Conservation (phyloP, 2,888 invertebrate genomes). For the Epinotia demarniana region DNA sequence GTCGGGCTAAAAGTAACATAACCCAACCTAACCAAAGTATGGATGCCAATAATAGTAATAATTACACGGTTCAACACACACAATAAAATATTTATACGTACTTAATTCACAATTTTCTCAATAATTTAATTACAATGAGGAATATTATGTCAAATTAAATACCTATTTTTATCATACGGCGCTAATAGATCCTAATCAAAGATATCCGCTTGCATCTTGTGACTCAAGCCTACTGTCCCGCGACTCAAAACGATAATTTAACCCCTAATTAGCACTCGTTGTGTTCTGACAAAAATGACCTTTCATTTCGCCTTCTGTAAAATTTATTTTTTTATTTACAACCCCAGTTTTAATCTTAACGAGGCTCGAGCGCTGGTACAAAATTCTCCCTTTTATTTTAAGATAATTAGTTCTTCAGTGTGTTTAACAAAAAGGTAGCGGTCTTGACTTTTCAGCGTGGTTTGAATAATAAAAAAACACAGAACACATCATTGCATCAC, state of each 20-base stretch:
- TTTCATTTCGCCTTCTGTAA: constrained; percentile 64
- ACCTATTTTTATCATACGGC: too few species aligned
- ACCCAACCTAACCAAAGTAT: too few species aligned
- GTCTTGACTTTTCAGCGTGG: too few species aligned
- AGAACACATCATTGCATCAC: too few species aligned
- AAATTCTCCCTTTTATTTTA: constrained; percentile 15
- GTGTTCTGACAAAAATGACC: constrained; percentile 77
- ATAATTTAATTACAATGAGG: too few species aligned
- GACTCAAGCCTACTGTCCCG: constrained; percentile 50
- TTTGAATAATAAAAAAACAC: too few species aligned
- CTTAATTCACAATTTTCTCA: too few species aligned
- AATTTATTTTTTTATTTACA: constrained; percentile 75
- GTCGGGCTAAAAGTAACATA: too few species aligned
- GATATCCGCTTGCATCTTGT: constrained; percentile 46
- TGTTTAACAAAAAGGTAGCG: not conserved
- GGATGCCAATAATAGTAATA: too few species aligned
- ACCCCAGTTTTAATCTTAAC: constrained; percentile 64
- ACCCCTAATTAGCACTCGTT: constrained; percentile 79
- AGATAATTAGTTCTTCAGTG: constrained; percentile 18
- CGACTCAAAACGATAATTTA: constrained; percentile 74
- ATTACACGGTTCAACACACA: too few species aligned
- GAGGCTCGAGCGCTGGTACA: constrained; percentile 45
- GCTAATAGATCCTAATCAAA: not conserved
- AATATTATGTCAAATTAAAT: too few species aligned
- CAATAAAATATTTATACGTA: too few species aligned